These are phyloP conservation scores for Hirtodrosophila alboralis DNA, from an alignment of 2,888 invertebrate species.

Conservation along the genomic window DNA sequence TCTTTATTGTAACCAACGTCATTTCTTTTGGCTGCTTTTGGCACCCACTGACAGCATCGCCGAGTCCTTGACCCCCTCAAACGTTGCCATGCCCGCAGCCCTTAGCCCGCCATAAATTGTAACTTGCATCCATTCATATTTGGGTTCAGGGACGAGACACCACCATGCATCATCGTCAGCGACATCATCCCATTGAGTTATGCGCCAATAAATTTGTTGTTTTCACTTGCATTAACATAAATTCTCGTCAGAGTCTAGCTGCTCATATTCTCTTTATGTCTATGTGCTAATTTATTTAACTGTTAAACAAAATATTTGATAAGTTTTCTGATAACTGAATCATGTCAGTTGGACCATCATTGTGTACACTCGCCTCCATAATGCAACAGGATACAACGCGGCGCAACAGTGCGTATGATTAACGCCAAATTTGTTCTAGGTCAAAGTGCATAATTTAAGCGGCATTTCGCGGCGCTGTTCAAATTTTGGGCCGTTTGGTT, in stretches of 20 bases:
- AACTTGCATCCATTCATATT: constrained; percentile 55
- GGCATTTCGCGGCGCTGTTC: background rate
- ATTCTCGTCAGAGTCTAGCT: constrained; percentile 16
- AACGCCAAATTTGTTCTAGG: constrained; percentile 45
- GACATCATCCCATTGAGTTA: constrained; percentile 58
- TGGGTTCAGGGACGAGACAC: constrained; percentile 14
- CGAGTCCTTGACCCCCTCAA: constrained; percentile 44
- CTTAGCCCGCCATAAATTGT: constrained; percentile 55
- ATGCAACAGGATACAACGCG: constrained; percentile 33
- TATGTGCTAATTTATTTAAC: constrained; percentile 20
- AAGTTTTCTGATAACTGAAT: constrained; percentile 8
- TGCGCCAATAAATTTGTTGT: constrained; percentile 69
- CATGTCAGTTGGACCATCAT: background rate
- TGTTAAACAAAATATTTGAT: constrained; percentile 29
- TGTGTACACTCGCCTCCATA: constrained; percentile 29
- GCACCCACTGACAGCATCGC: constrained; percentile 22
- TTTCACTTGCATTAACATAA: constrained; percentile 44
- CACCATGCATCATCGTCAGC: constrained; percentile 61
- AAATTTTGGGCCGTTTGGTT: constrained; percentile 16
- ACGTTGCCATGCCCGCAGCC: background rate
- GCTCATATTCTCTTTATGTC: constrained; percentile 2
- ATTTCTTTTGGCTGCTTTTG: constrained; percentile 39
- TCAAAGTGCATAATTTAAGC: constrained; percentile 45
- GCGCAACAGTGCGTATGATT: constrained; percentile 69
- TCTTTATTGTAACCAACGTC: constrained; percentile 18